Evolutionary conservation across 2,888 invertebrate genomes (phyloP).

Genomic region (Alloplasta piceator): DNA sequence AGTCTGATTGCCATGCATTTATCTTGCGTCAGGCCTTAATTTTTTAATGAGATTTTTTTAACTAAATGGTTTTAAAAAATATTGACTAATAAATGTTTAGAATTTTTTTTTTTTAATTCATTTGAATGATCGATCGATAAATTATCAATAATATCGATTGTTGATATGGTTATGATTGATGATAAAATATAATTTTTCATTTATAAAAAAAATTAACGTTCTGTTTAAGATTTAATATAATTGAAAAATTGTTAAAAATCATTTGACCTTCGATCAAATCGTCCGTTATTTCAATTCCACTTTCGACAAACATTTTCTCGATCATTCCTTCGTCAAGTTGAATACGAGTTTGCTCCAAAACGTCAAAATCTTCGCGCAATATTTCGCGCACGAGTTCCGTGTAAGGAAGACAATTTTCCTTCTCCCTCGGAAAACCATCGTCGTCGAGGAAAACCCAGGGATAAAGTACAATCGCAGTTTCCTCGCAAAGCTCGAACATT

Average conservation of each 20-base stretch:
- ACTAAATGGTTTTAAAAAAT: neutral
- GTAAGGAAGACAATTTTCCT: constrained; percentile 74
- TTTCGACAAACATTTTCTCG: constrained; percentile 74
- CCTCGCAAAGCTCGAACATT: constrained; percentile 76
- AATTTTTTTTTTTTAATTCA: neutral
- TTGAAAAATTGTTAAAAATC: neutral
- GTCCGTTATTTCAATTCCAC: constrained; percentile 74
- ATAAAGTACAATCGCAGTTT: constrained; percentile 74
- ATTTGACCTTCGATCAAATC: constrained; percentile 71
- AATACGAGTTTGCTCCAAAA: constrained; percentile 73
- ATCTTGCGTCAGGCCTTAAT: constrained; percentile 72
- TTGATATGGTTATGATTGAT: too few species aligned
- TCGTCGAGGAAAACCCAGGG: constrained; percentile 78
- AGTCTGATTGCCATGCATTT: constrained; percentile 74
- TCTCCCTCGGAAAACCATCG: constrained; percentile 70
- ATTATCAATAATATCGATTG: neutral
- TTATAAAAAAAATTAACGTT: neutral
- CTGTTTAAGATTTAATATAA: neutral
- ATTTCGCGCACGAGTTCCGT: constrained; percentile 73
- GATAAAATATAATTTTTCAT: too few species aligned
- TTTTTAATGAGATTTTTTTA: neutral
- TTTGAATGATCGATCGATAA: neutral
- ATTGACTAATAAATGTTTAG: neutral
- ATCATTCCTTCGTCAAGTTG: constrained; percentile 72
- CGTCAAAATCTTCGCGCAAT: constrained; percentile 75